Conservation (phyloP, 1,140 invertebrate species). For the Heliconius congener region DNA sequence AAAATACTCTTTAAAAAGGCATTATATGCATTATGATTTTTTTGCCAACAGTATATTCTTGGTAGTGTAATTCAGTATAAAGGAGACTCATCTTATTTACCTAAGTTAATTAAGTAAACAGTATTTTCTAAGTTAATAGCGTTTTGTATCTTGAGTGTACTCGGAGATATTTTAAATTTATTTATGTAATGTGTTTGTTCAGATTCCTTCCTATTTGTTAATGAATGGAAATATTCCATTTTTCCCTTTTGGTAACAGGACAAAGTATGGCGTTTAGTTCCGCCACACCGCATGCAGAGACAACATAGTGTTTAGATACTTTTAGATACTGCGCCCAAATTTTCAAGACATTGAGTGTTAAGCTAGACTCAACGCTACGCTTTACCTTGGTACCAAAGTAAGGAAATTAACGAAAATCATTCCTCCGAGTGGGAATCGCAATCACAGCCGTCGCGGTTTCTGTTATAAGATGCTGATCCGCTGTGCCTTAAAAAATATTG, state of each 20-base stretch:
- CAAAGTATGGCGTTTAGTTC: not conserved
- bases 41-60: slow-evolving; percentile 1
- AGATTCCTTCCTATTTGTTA: not conserved
- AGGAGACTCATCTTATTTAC: slow-evolving; percentile 24
- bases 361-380: not conserved
- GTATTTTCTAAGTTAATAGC: not conserved
- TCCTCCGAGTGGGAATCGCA: too few species aligned
- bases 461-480: too few species aligned
- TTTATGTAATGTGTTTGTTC: not conserved
- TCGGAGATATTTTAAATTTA: not conserved
- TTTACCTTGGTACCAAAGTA: too few species aligned
- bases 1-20: not conserved
- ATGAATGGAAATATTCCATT: too few species aligned
- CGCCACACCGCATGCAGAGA: too few species aligned
- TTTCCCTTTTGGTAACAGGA: not conserved
- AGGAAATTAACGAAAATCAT: too few species aligned
- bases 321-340: too few species aligned
- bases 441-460: too few species aligned
- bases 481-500: too few species aligned
- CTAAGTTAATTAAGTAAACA: slow-evolving; percentile 33
- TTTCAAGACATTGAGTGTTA: not conserved
- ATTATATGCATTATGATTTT: not conserved
- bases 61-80: slow-evolving; percentile 26
- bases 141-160: slow-evolving; percentile 6
- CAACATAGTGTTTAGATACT: too few species aligned